These are phyloP conservation scores for Homarus americanus DNA, from an alignment of 1,140 invertebrate species.

Conservation along the genomic window DNA sequence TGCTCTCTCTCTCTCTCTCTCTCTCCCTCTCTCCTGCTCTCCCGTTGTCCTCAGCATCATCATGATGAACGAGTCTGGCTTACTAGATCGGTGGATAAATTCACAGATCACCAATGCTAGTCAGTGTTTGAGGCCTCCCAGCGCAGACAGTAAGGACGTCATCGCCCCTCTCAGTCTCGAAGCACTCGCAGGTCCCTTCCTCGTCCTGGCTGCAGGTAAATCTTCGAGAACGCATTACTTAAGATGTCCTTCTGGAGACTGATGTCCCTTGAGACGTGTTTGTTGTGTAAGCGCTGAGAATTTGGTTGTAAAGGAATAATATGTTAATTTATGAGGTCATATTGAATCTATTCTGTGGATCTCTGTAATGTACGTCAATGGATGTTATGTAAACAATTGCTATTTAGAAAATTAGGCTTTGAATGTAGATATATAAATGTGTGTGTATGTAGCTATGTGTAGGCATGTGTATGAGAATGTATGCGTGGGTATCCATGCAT, in stretches of 20 bases:
- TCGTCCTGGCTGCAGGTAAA: constrained; percentile 35
- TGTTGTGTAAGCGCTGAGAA: neutral
- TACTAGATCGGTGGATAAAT: constrained; percentile 29
- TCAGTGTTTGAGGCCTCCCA: constrained; percentile 50
- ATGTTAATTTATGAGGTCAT: neutral
- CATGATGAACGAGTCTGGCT: constrained; percentile 25
- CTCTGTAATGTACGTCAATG: no score
- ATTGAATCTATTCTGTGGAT: neutral
- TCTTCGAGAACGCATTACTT: neutral
- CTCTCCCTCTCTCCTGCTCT: neutral
- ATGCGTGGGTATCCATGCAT: no score
- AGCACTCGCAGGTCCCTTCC: constrained; percentile 8
- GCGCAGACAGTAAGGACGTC: neutral
- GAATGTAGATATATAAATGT: constrained; percentile 8
- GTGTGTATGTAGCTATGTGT: no score
- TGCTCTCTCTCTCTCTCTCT: constrained; percentile 3
- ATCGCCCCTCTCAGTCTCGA: constrained; percentile 9
- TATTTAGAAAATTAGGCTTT: no score
- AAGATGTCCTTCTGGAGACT: no score
- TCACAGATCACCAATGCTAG: constrained; percentile 52
- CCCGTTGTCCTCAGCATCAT: constrained; percentile 16
- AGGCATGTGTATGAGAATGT: no score
- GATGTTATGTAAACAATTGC: no score
- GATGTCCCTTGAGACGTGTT: no score
- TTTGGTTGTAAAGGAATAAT: neutral